Evolutionary conservation across 2,113 vertebrate genomes (phyloP).

Genomic region (Gallinago undulata): DNA sequence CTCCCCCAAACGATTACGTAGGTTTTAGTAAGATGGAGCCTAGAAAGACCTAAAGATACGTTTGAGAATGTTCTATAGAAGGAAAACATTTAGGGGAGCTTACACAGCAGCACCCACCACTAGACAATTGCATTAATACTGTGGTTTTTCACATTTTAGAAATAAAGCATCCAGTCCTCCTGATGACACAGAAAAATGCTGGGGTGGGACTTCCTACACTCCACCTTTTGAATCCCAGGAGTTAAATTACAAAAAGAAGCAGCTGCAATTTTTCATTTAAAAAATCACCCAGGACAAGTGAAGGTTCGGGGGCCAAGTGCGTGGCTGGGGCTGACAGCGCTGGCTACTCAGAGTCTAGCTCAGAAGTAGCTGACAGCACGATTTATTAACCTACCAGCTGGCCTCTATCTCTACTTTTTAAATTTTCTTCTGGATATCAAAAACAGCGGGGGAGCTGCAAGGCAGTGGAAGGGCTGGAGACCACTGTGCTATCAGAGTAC

Average conservation of each 20-base stretch:
- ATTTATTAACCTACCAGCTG: not conserved
- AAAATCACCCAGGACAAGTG: not conserved
- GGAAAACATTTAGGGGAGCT: not conserved
- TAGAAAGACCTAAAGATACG: not conserved
- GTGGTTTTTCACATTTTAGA: not conserved
- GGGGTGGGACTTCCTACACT: not conserved
- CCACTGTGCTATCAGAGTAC: not conserved
- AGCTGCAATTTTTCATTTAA: not conserved
- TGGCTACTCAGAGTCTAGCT: not conserved
- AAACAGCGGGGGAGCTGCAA: not conserved
- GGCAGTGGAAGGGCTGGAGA: not conserved
- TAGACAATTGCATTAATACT: not conserved
- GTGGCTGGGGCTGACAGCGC: not conserved
- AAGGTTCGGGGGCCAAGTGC: not conserved
- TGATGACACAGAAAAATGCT: not conserved
- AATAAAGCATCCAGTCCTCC: not conserved
- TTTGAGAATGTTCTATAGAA: not conserved
- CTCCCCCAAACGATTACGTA: not conserved
- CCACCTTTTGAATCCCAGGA: not conserved
- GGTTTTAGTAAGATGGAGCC: not conserved
- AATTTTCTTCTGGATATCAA: not conserved
- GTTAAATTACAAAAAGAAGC: not conserved
- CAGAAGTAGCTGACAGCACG: not conserved
- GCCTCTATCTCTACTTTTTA: not conserved
- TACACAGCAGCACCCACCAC: rapidly evolving